Conservation (phyloP, 2,113 vertebrate genomes). For the Glareola pratincola region DNA sequence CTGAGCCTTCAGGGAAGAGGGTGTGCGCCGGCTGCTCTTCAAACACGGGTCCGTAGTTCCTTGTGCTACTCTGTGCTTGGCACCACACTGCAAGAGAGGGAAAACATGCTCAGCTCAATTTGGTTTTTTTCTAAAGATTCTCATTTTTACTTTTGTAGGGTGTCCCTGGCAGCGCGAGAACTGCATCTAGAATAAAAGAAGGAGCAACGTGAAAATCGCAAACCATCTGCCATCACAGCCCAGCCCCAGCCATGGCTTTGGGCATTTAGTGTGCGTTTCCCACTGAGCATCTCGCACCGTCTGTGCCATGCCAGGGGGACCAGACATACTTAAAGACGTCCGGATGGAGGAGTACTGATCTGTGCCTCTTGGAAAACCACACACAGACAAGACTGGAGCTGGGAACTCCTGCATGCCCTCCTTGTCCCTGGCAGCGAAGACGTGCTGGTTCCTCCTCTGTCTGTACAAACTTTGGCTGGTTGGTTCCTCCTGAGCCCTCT, state of each 20-base stretch:
- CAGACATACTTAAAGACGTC: accelerated
- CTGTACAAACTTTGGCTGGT: not conserved
- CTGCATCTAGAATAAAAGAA: not conserved
- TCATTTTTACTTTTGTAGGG: not conserved
- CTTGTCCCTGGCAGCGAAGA: not conserved
- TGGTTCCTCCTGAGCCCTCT: not conserved
- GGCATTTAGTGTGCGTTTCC: accelerated
- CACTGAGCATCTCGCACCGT: not conserved
- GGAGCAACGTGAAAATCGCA: not conserved
- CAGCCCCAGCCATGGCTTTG: not conserved
- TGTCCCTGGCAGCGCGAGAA: not conserved
- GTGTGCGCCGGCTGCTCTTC: constrained; percentile 89
- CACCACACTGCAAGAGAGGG: constrained; percentile 58
- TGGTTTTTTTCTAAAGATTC: not conserved
- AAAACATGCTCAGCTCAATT: not conserved
- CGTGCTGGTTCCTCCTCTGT: not conserved
- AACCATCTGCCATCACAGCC: not conserved
- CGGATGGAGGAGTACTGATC: not conserved
- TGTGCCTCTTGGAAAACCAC: not conserved
- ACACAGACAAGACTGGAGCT: not conserved
- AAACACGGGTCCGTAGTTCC: constrained; percentile 90
- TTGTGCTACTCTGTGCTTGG: constrained; percentile 32
- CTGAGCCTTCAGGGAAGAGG: constrained; percentile 90
- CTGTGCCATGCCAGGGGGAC: not conserved
- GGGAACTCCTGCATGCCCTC: not conserved